Evolutionary conservation across 23 tunicate genomes (phyloP).

Genomic region (Phallusia fumigata): DNA sequence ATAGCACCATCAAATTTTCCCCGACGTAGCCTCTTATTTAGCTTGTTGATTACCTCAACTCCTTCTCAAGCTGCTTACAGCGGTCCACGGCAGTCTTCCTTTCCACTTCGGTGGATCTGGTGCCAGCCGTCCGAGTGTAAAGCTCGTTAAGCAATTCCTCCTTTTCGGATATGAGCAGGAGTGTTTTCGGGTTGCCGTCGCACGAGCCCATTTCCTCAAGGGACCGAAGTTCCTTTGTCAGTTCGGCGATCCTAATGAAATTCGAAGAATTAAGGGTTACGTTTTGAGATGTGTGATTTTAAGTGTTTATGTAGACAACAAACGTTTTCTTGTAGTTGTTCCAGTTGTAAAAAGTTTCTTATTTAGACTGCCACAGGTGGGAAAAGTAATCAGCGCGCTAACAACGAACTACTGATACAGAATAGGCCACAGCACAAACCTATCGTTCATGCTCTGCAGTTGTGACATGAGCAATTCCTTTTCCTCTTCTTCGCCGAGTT

Average conservation of each 20-base stretch:
- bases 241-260: constrained; percentile 45
- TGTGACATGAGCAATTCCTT: constrained; percentile 41
- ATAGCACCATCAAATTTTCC: no score
- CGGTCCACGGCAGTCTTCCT: constrained; percentile 41
- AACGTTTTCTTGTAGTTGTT: no score
- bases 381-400: no score
- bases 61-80: constrained; percentile 59
- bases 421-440: background rate
- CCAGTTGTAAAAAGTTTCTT: no score
- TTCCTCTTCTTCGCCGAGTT: constrained; percentile 32
- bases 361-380: no score
- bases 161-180: constrained; percentile 74
- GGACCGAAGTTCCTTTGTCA: constrained; percentile 54
- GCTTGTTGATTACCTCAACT: constrained; percentile 28
- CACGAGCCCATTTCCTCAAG: constrained; percentile 62
- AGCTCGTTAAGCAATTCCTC: constrained; percentile 67
- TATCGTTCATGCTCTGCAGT: constrained; percentile 47
- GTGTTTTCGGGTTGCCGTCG: constrained; percentile 73
- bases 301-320: no score
- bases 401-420: no score
- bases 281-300: background rate
- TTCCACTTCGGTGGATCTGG: constrained; percentile 47
- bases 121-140: constrained; percentile 61
- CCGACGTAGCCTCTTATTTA: no score
- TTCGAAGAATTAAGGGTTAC: background rate